These are phyloP conservation scores for Platanista minor DNA, from an alignment of 2,113 vertebrate species.

Conservation along the genomic window DNA sequence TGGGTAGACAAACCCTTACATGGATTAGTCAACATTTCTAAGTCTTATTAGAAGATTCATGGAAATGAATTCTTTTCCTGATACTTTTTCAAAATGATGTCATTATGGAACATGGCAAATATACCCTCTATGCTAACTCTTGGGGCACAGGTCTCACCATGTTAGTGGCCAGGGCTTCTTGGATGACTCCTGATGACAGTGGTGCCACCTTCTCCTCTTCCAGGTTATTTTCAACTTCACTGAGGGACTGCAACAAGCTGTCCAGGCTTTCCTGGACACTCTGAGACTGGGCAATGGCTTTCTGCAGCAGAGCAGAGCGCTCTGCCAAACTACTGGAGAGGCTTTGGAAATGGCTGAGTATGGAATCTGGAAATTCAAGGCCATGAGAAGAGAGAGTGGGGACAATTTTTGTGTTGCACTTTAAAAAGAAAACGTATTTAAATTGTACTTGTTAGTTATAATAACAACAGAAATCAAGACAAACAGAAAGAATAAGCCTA, in stretches of 20 bases:
- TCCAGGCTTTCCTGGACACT: conserved; percentile 95
- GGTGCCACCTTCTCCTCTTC: conserved; percentile 76
- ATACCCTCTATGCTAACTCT: neutral
- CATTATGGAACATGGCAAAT: neutral
- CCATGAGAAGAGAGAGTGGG: neutral
- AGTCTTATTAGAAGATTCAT: conserved; percentile 21
- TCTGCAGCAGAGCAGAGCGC: conserved; percentile 92
- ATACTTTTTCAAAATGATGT: neutral
- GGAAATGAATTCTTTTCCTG: neutral
- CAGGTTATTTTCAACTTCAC: conserved; percentile 82
- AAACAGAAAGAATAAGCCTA: neutral
- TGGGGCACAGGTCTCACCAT: conserved; percentile 80
- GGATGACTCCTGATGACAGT: conserved; percentile 87
- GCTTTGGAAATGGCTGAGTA: conserved; percentile 86
- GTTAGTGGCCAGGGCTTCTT: conserved; percentile 90
- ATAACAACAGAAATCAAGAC: neutral
- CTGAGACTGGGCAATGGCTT: conserved; percentile 93
- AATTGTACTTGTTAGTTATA: neutral
- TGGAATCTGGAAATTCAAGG: conserved; percentile 80
- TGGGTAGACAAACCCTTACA: neutral
- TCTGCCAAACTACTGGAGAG: conserved; percentile 87
- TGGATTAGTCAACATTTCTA: neutral
- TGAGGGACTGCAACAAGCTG: conserved; percentile 88
- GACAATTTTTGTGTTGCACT: neutral
- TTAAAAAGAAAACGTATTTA: conserved; percentile 12